These are phyloP conservation scores for Drosophila sechellia DNA, from an alignment of 1,140 invertebrate species.

Conservation along the genomic window DNA sequence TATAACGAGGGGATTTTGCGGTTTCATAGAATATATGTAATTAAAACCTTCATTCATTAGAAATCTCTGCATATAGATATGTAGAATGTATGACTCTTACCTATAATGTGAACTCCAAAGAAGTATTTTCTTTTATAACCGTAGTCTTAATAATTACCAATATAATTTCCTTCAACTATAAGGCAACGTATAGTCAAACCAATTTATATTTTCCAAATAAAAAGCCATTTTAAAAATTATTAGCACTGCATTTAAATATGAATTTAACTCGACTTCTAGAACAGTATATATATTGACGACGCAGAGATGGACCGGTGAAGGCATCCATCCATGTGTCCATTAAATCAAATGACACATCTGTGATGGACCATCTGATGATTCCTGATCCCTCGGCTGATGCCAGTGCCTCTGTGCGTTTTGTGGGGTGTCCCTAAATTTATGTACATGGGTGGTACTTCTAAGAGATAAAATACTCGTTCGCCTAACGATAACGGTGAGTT, in stretches of 20 bases:
- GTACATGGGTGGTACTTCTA: slow-evolving; percentile 75
- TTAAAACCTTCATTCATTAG: too few species aligned
- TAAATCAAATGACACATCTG: too few species aligned
- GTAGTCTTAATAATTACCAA: not conserved
- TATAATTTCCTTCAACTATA: not conserved
- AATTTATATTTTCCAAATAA: not conserved
- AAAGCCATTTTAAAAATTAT: slow-evolving; percentile 22
- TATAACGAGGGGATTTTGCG: not conserved
- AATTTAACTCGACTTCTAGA: slow-evolving; percentile 42
- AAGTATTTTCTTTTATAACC: not conserved
- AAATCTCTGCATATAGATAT: too few species aligned
- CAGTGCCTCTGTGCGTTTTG: slow-evolving; percentile 51
- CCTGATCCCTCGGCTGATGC: slow-evolving; percentile 3
- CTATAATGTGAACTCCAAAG: too few species aligned
- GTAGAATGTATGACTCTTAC: too few species aligned
- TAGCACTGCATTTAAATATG: slow-evolving; percentile 48
- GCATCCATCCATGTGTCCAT: not conserved
- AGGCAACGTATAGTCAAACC: not conserved
- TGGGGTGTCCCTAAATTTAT: slow-evolving; percentile 58
- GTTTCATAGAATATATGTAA: too few species aligned
- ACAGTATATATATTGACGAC: slow-evolving; percentile 27
- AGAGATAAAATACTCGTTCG: slow-evolving; percentile 62
- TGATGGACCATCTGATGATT: not conserved
- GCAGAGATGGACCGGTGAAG: slow-evolving; percentile 4
- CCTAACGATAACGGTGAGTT: slow-evolving; percentile 38